Conservation (phyloP, 2,888 invertebrate genomes). For the Seira sanloemensis region DNA sequence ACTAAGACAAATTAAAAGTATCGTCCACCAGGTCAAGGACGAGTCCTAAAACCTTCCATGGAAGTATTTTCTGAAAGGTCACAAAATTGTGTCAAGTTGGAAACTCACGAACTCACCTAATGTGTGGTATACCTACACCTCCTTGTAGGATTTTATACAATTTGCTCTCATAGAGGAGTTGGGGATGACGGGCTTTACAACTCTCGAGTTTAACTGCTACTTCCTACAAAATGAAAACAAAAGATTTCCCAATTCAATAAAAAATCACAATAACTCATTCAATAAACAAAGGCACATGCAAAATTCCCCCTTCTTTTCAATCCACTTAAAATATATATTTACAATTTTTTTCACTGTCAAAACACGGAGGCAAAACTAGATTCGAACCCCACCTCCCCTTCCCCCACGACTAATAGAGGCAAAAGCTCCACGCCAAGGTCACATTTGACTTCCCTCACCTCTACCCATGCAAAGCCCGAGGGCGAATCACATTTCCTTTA, state of each 20-base stretch:
- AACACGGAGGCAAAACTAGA: not conserved
- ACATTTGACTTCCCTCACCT: not conserved
- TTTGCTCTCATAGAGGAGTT: constrained; percentile 98
- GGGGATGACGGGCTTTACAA: constrained; percentile 97
- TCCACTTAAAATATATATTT: too few relatives aligned
- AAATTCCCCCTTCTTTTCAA: too few relatives aligned
- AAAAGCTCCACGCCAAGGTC: not conserved
- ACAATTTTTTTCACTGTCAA: too few relatives aligned
- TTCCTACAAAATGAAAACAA: constrained; percentile 81
- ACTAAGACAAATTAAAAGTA: constrained; percentile 3
- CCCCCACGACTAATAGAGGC: not conserved
- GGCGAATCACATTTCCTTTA: not conserved
- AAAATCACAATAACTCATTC: too few relatives aligned
- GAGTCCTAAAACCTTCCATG: not conserved
- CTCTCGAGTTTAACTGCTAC: constrained; percentile 99
- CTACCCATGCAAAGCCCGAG: not conserved
- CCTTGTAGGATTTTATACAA: constrained; percentile 99
- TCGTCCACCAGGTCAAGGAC: not conserved
- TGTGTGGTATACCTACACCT: constrained; percentile 96
- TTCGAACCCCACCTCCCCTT: not conserved
- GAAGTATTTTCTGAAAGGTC: not conserved
- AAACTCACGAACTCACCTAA: constrained; percentile 85
- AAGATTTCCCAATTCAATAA: not conserved
- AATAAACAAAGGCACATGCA: too few relatives aligned
- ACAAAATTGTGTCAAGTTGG: too few relatives aligned